Evolutionary conservation across 2,113 vertebrate genomes (phyloP), one percentile per base, ranked within the genome.

Genomic region (Hyperoodon ampullatus): DNA sequence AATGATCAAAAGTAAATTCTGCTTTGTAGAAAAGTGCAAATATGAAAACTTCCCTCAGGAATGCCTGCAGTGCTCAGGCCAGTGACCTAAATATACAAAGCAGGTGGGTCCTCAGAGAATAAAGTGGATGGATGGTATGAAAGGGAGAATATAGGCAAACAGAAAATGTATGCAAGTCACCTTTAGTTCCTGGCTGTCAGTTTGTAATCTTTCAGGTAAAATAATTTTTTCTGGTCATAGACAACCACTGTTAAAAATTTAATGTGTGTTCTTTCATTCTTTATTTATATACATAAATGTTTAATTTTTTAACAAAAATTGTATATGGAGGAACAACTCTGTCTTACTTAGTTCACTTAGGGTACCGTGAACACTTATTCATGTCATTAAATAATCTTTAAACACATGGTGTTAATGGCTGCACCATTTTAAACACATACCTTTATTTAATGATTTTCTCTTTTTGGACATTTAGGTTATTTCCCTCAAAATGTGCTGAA

Each of bases 401-500:
- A 93, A 72, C 15, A 39, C 12, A 53, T 24, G 47, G 68, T 70
- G 63, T 71, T 61, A 94, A 77, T 28, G 35, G 13, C 39, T 66
- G 30, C 4, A 70, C 39, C 33, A 21, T 42, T 93, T 91, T 85
- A 47, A 86, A 61, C 55, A 39, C 11, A 39, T 8, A 28, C 6
- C 6, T 95, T 85, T 88, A 70, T 24, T 75, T 65, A 92, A 68
- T 21, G n/a, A 89, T 89, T 75, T 44, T 42, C 83, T 66, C 28
- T 28, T 55, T 93, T 63, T 39, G 2, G 4, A 81, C 18, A 85
- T 85, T 77, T 39, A 60, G 26, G 23, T 21, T 94, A 61, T 82
- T 92, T 58, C 81, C 86, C 47, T 88, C 30, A 78, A 84, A 93
- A 96, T 72, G 39, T 77, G 63, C 44, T 91, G 50, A 50, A 81